phyloP scores from a whole-genome alignment of 2,888 invertebrate genomes.

The Cephus spinipes region DNA sequence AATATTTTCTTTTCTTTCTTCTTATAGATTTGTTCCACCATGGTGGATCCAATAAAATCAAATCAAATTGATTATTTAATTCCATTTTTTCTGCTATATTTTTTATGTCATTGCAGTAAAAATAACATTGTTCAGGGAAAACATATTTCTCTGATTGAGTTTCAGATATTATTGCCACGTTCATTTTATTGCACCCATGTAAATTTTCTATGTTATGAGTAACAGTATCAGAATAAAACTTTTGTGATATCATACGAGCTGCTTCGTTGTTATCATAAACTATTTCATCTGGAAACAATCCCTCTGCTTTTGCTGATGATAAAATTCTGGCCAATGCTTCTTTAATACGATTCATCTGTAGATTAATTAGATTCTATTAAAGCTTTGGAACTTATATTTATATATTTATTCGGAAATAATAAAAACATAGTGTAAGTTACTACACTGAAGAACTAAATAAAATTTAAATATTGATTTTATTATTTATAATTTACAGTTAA shows the following conservation, averaged over 20 bases:
- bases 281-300: conserved; percentile 42
- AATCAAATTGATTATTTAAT: conserved; percentile 74
- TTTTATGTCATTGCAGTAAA: conserved; percentile 76
- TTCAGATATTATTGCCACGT: conserved; percentile 68
- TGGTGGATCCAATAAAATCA: conserved; percentile 92
- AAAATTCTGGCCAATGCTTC: conserved; percentile 45
- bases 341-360: conserved; percentile 54
- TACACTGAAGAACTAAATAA: not conserved
- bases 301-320: conserved; percentile 36
- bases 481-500: not conserved
- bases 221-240: conserved; percentile 64
- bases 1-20: conserved; percentile 76
- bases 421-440: not conserved
- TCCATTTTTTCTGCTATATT: conserved; percentile 70
- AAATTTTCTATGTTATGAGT: conserved; percentile 51
- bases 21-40: conserved; percentile 97
- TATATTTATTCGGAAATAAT: not conserved
- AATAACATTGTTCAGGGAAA: conserved; percentile 76
- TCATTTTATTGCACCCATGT: conserved; percentile 72
- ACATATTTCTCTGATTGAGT: conserved; percentile 70
- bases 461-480: conserved; percentile 9
- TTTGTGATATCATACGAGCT: conserved; percentile 60
- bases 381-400: conserved; percentile 25
- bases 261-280: conserved; percentile 56
- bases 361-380: conserved; percentile 34